Evolutionary conservation across 2,888 invertebrate species (phyloP), one percentile per base, ranked within the genome.

Genomic region (Meandrusa payeni): DNA sequence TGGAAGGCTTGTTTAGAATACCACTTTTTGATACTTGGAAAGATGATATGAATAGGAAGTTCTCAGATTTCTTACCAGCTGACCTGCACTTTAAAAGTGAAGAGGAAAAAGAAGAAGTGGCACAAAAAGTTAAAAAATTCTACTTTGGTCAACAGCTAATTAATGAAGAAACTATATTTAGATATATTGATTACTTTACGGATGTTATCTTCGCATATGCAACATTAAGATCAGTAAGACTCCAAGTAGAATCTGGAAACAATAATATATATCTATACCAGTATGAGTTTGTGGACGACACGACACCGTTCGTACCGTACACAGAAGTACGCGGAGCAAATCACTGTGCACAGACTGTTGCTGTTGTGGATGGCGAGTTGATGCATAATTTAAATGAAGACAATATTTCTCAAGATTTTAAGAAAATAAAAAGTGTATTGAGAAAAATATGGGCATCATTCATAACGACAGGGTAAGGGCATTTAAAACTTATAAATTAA

Each of bases 201-300:
- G 86, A 92, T 86, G 38, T 61, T 0, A 28, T 61, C 2, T 70
- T 76, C 39, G 47, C 50, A 0, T 61, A 61, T 43, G 48, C 69
- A 1, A 57, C 56, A 5, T 28, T 72, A 2, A 47, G 59, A 42
- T 54, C 69, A 0, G 49, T 62, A 0, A 58, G 61, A 5, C 28
- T 68, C 3, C 65, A 69, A 11, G 49, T 55, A 1, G 55, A 66
- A 26, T 60, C n/a, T n/a, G n/a, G n/a, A n/a, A n/a, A n/a, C n/a
- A n/a, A n/a, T n/a, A n/a, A n/a, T n/a, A n/a, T n/a, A n/a, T n/a
- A n/a, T n/a, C n/a, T n/a, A n/a, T n/a, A n/a, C n/a, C n/a, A n/a
- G n/a, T n/a, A n/a, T n/a, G n/a, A n/a, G n/a, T n/a, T n/a, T n/a
- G n/a, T n/a, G n/a, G n/a, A n/a, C n/a, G n/a, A n/a, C n/a, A n/a